These are phyloP conservation scores for Copidosoma aretas DNA, from an alignment of 2,888 invertebrate species.

Conservation along the genomic window DNA sequence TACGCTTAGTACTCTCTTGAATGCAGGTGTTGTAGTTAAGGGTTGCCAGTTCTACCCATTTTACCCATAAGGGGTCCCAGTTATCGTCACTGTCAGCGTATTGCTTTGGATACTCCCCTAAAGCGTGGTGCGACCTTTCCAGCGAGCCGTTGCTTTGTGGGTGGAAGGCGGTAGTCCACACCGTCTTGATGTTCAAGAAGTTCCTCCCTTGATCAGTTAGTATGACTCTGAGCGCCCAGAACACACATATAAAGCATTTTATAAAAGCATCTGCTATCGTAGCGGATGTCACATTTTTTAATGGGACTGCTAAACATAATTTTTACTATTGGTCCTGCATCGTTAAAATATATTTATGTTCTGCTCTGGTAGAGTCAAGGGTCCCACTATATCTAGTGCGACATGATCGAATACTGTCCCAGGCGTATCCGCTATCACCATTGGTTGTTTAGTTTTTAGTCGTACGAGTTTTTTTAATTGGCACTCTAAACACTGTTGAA, in stretches of 20 bases:
- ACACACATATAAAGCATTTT: conserved; percentile 10
- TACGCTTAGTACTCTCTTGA: too few species aligned
- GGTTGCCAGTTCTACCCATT: too few species aligned
- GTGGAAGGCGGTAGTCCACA: conserved; percentile 20
- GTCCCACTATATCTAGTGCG: too few species aligned
- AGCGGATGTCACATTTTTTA: background rate
- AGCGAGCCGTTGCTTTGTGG: conserved; percentile 31
- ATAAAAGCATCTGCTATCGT: conserved; percentile 27
- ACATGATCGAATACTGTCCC: too few species aligned
- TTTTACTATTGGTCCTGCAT: background rate
- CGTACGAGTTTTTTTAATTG: too few species aligned
- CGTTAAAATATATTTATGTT: conserved; percentile 8
- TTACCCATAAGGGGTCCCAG: too few species aligned
- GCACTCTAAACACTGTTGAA: too few species aligned
- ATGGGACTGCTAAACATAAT: background rate
- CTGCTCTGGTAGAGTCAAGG: too few species aligned
- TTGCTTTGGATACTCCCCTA: conserved; percentile 24
- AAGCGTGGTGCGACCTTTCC: conserved; percentile 26
- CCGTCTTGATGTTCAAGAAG: conserved; percentile 25
- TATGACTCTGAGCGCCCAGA: too few species aligned
- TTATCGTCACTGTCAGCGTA: conserved; percentile 33
- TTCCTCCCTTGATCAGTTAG: conserved; percentile 19
- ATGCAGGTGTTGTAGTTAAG: too few species aligned
- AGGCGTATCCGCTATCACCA: too few species aligned
- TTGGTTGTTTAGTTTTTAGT: too few species aligned